These are phyloP conservation scores for Macrobrachium rosenbergii DNA, from an alignment of 1,140 invertebrate genomes.

Conservation along the genomic window DNA sequence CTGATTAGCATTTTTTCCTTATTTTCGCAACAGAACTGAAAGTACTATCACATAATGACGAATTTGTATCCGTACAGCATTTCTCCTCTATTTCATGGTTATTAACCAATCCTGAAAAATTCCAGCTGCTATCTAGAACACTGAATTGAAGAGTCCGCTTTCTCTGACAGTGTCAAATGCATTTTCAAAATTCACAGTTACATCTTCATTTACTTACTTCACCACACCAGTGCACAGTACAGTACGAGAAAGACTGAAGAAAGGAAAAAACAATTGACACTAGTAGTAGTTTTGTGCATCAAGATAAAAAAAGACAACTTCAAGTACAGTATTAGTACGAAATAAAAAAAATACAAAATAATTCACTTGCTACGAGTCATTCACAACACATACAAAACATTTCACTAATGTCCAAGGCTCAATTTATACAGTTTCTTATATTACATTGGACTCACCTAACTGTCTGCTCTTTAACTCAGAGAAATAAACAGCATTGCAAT, in stretches of 20 bases:
- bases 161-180: conserved; percentile 4
- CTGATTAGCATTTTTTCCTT: background rate
- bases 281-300: too few species aligned
- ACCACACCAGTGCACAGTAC: too few species aligned
- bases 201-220: too few species aligned
- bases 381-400: too few species aligned
- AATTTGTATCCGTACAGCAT: too few species aligned
- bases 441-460: background rate
- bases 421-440: too few species aligned
- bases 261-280: conserved; percentile 15
- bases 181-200: background rate
- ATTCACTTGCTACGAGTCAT: too few species aligned
- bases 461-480: conserved; percentile 24
- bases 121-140: conserved; percentile 6
- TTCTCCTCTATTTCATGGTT: background rate
- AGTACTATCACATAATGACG: background rate
- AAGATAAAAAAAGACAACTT: too few species aligned
- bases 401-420: too few species aligned
- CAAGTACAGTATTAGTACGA: too few species aligned
- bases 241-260: background rate
- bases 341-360: too few species aligned
- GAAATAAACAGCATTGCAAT: background rate
- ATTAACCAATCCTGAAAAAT: background rate
- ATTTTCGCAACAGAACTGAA: background rate
- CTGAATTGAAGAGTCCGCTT: conserved; percentile 1